These are phyloP conservation scores for Micrasema longulum DNA, from an alignment of 1,140 invertebrate species.

Conservation along the genomic window DNA sequence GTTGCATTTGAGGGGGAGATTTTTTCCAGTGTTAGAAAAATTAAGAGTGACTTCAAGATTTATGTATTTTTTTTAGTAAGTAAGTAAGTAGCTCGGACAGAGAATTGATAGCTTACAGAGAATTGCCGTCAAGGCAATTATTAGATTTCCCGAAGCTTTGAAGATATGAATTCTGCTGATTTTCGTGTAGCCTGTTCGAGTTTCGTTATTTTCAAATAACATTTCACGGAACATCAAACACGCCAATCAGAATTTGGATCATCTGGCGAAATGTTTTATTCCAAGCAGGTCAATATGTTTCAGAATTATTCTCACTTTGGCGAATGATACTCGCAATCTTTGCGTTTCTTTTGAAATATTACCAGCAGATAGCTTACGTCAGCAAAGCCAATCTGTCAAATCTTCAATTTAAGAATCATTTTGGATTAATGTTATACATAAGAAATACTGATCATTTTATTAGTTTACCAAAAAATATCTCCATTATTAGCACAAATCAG, in stretches of 20 bases:
- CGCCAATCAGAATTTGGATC: constrained; percentile 39
- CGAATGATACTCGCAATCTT: constrained; percentile 25
- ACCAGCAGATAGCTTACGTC: constrained; percentile 14
- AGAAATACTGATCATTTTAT: no score
- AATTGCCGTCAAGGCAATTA: constrained; percentile 39
- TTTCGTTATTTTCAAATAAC: constrained; percentile 49
- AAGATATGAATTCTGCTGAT: constrained; percentile 39
- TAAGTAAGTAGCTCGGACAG: no score
- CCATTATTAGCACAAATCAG: no score
- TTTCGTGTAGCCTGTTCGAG: constrained; percentile 34
- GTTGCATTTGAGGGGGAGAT: no score
- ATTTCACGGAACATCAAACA: constrained; percentile 49
- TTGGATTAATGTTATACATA: no score
- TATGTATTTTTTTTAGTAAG: no score
- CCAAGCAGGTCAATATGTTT: constrained; percentile 25
- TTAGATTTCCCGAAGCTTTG: constrained; percentile 36
- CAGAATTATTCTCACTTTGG: not conserved
- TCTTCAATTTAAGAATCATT: no score
- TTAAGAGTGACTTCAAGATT: no score
- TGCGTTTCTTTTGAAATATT: constrained; percentile 22
- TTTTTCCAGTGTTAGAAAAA: no score
- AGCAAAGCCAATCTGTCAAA: no score
- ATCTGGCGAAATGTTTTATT: constrained; percentile 23
- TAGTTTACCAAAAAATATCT: no score
- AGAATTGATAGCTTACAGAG: no score